phyloP scores from a whole-genome alignment of 2,113 vertebrate species.

The Zingel zingel region DNA sequence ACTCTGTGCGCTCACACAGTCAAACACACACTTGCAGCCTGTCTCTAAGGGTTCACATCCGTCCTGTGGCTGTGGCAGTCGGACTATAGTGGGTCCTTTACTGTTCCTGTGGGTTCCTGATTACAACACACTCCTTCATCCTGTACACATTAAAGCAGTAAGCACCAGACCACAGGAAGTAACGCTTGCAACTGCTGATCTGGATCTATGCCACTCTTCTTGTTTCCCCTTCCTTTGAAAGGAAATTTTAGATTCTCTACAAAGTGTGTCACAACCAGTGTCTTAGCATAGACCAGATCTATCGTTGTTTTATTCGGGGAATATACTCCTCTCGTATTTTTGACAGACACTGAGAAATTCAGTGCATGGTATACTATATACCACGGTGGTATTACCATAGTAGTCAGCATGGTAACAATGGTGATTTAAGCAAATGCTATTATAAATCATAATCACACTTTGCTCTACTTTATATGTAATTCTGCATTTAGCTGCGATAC shows the following conservation, averaged over 20 bases:
- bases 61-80: constrained; percentile 41
- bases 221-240: constrained; percentile 6
- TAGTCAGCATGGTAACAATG: background rate
- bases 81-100: constrained; percentile 37
- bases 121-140: constrained; percentile 31
- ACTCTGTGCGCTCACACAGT: constrained; percentile 12
- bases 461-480: background rate
- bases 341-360: background rate
- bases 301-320: background rate
- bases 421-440: background rate
- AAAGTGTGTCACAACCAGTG: constrained; percentile 2
- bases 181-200: constrained; percentile 45
- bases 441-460: background rate
- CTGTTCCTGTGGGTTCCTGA: constrained; percentile 44
- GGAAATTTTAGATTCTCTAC: constrained; percentile 17
- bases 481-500: background rate
- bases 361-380: background rate
- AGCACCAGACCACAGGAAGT: constrained; percentile 53
- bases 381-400: background rate
- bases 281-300: background rate
- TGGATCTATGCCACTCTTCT: constrained; percentile 19
- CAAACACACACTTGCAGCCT: constrained; percentile 21
- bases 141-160: constrained; percentile 46
- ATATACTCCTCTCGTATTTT: background rate
- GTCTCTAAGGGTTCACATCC: constrained; percentile 37